phyloP scores from a whole-genome alignment of 2,113 vertebrate species.

The Porphyrio hochstetteri region DNA sequence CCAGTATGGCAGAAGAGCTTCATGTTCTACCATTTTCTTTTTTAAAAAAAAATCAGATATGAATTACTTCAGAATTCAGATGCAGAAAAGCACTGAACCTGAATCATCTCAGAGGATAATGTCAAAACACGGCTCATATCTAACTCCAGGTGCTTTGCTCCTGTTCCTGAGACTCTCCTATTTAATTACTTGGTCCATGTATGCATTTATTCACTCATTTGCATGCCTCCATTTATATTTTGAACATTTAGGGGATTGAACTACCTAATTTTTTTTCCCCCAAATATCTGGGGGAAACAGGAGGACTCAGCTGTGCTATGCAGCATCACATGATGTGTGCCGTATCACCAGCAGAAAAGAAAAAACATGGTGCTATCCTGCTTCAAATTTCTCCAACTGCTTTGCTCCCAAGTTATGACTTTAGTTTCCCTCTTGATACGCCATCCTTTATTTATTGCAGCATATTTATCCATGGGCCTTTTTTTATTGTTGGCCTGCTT shows the following conservation, averaged over 20 bases:
- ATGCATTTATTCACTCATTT: slow-evolving; percentile 63
- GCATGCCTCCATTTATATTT: slow-evolving; percentile 14
- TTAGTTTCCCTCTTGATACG: slow-evolving; percentile 51
- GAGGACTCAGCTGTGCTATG: not conserved
- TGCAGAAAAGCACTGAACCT: slow-evolving; percentile 15
- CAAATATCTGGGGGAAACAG: not conserved
- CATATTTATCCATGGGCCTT: slow-evolving; percentile 65
- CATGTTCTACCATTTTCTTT: not conserved
- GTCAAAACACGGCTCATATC: slow-evolving; percentile 30
- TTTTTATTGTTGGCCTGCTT: slow-evolving; percentile 77
- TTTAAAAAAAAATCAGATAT: not conserved
- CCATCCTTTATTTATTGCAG: slow-evolving; percentile 76
- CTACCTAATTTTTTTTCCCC: not conserved
- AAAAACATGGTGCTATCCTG: not conserved
- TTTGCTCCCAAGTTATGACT: slow-evolving; percentile 59
- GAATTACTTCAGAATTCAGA: slow-evolving; percentile 37
- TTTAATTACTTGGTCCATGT: slow-evolving; percentile 15
- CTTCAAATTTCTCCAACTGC: not conserved
- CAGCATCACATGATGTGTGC: not conserved
- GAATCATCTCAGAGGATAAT: slow-evolving; percentile 3
- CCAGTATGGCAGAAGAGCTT: not conserved
- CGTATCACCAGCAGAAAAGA: not conserved
- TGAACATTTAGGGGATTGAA: not conserved
- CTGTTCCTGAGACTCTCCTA: slow-evolving; percentile 23
- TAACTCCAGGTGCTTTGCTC: slow-evolving; percentile 55